A percentile compares a stretch with the other conserved stretches of the same genome.
Evolutionary conservation across 2,797 vertebrate genomes (phyloP).

Genomic region (Anas capensis): DNA sequence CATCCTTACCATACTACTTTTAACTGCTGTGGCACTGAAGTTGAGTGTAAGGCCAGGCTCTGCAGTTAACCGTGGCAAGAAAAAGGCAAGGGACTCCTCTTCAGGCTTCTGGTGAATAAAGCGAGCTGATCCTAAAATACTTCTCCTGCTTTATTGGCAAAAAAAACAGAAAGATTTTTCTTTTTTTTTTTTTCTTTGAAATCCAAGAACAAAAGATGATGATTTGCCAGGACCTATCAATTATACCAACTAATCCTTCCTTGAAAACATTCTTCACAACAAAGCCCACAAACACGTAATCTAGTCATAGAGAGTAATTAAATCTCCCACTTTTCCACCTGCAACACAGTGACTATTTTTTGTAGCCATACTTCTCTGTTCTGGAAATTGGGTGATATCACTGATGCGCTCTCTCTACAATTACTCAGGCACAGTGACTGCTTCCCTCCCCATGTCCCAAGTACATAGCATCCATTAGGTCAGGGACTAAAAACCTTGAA

Average conservation of each 20-base stretch:
- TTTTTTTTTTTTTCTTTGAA: neutral
- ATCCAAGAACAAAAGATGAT: neutral
- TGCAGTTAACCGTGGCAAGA: slow-evolving; percentile 86
- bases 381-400: neutral
- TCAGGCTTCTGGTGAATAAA: slow-evolving; percentile 57
- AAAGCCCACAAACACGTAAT: neutral
- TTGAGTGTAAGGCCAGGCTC: slow-evolving; percentile 84
- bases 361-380: neutral
- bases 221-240: neutral
- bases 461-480: neutral
- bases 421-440: neutral
- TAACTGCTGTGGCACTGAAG: slow-evolving; percentile 92
- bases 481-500: neutral
- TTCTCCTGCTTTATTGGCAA: slow-evolving; percentile 70
- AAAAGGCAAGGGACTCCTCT: slow-evolving; percentile 72
- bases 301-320: neutral
- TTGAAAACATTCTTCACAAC: neutral
- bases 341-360: neutral
- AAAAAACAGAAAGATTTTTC: neutral
- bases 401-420: neutral
- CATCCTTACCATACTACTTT: slow-evolving; percentile 88
- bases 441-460: neutral
- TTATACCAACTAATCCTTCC: neutral
- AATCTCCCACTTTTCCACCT: neutral
- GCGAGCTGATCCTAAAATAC: slow-evolving; percentile 53